Evolutionary conservation across 2,888 invertebrate species (phyloP).

Genomic region (Drosophila monieri): DNA sequence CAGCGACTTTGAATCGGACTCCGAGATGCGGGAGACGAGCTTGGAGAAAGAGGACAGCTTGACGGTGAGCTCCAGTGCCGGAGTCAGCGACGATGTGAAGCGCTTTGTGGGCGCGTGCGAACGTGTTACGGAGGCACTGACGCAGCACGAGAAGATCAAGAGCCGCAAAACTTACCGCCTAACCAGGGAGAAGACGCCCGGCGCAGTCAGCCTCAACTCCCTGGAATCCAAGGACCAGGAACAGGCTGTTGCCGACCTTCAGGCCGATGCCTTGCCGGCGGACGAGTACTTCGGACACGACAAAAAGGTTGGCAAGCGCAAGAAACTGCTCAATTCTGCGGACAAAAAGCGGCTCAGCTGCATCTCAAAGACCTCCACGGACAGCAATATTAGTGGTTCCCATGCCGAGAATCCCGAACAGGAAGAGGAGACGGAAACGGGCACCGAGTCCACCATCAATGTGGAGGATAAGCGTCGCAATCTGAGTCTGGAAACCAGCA

Average conservation of each 20-base stretch:
- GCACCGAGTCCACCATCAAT: conserved; percentile 74
- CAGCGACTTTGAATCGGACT: conserved; percentile 83
- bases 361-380: conserved; percentile 83
- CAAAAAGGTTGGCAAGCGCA: conserved; percentile 66
- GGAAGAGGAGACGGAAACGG: conserved; percentile 77
- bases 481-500: conserved; percentile 79
- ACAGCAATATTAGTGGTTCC: conserved; percentile 81
- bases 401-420: conserved; percentile 62
- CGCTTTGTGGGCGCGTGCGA: conserved; percentile 83
- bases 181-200: conserved; percentile 80
- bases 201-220: conserved; percentile 62
- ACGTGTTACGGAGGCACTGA: conserved; percentile 81
- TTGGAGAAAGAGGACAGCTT: conserved; percentile 82
- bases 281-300: conserved; percentile 87
- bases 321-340: conserved; percentile 67
- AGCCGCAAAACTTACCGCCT: conserved; percentile 83
- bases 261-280: conserved; percentile 86
- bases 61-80: conserved; percentile 64
- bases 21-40: conserved; percentile 81
- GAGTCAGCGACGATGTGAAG: conserved; percentile 74
- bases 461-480: conserved; percentile 82
- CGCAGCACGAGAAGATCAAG: conserved; percentile 83
- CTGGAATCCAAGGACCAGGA: conserved; percentile 24
- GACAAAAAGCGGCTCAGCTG: conserved; percentile 83
- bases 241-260: conserved; percentile 52